Conservation (phyloP, 2,797 vertebrate genomes). For the Rhynchonycteris naso region DNA sequence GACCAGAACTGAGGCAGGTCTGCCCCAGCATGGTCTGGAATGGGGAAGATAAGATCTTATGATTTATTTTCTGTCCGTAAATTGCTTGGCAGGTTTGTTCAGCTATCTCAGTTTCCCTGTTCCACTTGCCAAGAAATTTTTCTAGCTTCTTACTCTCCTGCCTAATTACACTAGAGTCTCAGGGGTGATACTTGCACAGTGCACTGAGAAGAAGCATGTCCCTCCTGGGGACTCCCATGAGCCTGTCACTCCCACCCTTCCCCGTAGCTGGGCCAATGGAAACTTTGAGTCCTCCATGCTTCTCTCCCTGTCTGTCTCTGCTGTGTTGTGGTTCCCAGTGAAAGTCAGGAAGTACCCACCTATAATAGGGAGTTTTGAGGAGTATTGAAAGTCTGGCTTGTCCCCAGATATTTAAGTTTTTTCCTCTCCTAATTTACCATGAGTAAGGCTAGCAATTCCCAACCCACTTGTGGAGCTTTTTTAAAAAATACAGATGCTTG, state of each 20-base stretch:
- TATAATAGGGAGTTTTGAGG: not conserved
- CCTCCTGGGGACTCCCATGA: too few species aligned
- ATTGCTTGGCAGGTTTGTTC: too few species aligned
- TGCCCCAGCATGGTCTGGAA: too few species aligned
- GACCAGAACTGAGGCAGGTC: too few species aligned
- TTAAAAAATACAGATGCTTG: not conserved
- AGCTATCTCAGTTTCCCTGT: too few species aligned
- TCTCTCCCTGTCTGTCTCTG: not conserved
- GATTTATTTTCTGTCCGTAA: too few species aligned
- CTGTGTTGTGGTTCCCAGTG: not conserved
- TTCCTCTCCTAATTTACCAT: not conserved
- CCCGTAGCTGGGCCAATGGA: fast-evolving
- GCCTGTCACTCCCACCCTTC: fast-evolving
- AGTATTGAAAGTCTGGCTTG: not conserved
- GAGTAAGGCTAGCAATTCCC: not conserved
- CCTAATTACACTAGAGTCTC: not conserved
- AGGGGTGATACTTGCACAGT: not conserved
- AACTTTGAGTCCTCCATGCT: fast-evolving
- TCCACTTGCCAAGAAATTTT: too few species aligned
- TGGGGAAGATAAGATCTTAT: too few species aligned
- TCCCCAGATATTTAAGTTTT: not conserved
- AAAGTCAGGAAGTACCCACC: not conserved
- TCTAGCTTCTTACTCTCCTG: too few species aligned
- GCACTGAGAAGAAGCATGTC: not conserved
- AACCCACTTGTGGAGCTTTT: not conserved